Conservation (phyloP, 2,888 invertebrate species). For the Parascotia fuliginaria region DNA sequence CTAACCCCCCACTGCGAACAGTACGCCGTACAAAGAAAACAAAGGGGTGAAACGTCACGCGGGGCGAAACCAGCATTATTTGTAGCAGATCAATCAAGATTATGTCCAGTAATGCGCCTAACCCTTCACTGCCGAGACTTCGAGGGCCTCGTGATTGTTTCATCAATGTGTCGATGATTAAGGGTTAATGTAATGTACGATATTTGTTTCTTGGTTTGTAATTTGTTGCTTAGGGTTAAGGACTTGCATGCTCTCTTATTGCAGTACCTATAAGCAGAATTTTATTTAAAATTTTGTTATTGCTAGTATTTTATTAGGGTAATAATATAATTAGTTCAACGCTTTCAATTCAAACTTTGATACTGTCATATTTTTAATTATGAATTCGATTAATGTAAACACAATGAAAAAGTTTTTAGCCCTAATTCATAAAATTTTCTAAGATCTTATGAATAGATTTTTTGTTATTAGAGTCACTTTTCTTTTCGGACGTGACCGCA, state of each 20-base stretch:
- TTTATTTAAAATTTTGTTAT: too few species aligned
- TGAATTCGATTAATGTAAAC: too few species aligned
- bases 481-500: too few species aligned
- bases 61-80: conserved; percentile 70
- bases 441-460: too few species aligned
- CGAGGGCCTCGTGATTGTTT: conserved; percentile 68
- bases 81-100: conserved; percentile 84
- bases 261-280: too few species aligned
- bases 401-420: too few species aligned
- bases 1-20: conserved; percentile 46
- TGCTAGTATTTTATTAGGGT: too few species aligned
- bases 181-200: conserved; percentile 62
- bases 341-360: too few species aligned
- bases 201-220: conserved; percentile 52
- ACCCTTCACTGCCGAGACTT: conserved; percentile 63
- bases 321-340: too few species aligned
- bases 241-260: neutral
- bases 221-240: conserved; percentile 24
- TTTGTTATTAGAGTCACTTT: too few species aligned
- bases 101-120: conserved; percentile 72
- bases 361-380: too few species aligned
- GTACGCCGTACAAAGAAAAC: conserved; percentile 47
- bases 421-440: too few species aligned
- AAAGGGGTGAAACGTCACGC: conserved; percentile 55
- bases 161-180: conserved; percentile 75